Evolutionary conservation across 1,140 invertebrate genomes (phyloP).

Genomic region (Drosophila bifasciata): DNA sequence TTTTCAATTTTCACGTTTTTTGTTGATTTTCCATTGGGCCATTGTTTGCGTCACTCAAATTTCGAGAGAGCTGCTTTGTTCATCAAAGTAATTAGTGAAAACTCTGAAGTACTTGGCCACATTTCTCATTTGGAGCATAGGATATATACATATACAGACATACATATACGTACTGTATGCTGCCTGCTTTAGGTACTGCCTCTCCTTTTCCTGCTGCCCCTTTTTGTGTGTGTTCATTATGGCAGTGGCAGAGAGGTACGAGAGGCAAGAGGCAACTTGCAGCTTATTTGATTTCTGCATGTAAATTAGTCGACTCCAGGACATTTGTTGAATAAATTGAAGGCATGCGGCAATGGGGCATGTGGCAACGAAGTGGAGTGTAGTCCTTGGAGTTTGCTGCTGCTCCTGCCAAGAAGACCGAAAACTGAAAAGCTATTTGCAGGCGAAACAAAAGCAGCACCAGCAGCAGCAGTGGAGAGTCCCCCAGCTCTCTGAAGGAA

Average conservation of each 20-base stretch:
- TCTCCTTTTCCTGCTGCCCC: background rate
- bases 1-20: conserved; percentile 73
- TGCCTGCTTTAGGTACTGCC: background rate
- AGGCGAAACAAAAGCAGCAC: conserved; percentile 1
- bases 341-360: conserved; percentile 18
- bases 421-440: conserved; percentile 62
- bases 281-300: conserved; percentile 81
- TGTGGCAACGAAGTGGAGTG: conserved; percentile 13
- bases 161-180: background rate
- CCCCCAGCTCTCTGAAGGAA: background rate
- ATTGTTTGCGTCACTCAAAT: conserved; percentile 74
- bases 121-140: conserved; percentile 4
- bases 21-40: conserved; percentile 60
- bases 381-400: too few species aligned
- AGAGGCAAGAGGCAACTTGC: conserved; percentile 35
- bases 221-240: conserved; percentile 64
- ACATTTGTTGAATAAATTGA: conserved; percentile 79
- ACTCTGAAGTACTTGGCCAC: conserved; percentile 63
- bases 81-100: conserved; percentile 81
- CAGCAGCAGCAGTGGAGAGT: too few species aligned
- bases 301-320: conserved; percentile 75
- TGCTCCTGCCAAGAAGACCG: conserved; percentile 42
- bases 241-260: conserved; percentile 12
- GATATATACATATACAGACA: too few species aligned
- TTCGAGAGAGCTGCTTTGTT: conserved; percentile 62